Percentiles rank a stretch among this genome's conserved stretches.
These are phyloP conservation scores for Thymallus thymallus DNA, from an alignment of 2,113 vertebrate genomes.

Conservation along the genomic window DNA sequence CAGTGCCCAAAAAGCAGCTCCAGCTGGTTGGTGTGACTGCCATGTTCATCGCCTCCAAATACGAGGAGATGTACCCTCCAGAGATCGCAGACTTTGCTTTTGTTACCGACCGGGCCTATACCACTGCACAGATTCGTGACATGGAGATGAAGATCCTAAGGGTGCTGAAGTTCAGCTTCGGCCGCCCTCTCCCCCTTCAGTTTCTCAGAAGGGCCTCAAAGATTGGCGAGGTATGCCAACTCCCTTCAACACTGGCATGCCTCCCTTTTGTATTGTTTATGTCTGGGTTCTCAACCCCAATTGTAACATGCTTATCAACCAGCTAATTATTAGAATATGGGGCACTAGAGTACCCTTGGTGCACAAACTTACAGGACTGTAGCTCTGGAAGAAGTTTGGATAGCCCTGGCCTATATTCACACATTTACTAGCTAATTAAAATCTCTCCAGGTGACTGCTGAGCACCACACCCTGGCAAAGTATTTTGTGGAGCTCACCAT, in stretches of 20 bases:
- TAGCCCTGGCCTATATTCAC: no score
- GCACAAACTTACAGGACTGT: no score
- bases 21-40: constrained; percentile 84
- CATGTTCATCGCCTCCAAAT: constrained; percentile 89
- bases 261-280: no score
- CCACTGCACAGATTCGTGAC: constrained; percentile 74
- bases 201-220: constrained; percentile 82
- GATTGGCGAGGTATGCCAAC: constrained; percentile 74
- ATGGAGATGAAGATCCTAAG: constrained; percentile 83
- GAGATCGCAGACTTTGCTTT: constrained; percentile 76
- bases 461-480: constrained; percentile 80
- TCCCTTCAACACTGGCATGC: no score
- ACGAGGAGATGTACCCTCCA: constrained; percentile 80
- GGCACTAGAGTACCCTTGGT: no score
- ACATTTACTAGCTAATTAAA: neutral
- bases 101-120: constrained; percentile 77
- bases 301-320: neutral
- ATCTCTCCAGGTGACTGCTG: constrained; percentile 70
- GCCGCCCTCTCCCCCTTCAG: constrained; percentile 76
- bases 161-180: constrained; percentile 77
- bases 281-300: no score
- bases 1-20: constrained; percentile 77
- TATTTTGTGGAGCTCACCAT: constrained; percentile 86
- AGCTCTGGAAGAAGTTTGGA: no score
- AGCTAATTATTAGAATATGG: no score